Evolutionary conservation across 2,797 vertebrate genomes (phyloP), one percentile per base, ranked within the genome.

Genomic region (Ataeniobius toweri): DNA sequence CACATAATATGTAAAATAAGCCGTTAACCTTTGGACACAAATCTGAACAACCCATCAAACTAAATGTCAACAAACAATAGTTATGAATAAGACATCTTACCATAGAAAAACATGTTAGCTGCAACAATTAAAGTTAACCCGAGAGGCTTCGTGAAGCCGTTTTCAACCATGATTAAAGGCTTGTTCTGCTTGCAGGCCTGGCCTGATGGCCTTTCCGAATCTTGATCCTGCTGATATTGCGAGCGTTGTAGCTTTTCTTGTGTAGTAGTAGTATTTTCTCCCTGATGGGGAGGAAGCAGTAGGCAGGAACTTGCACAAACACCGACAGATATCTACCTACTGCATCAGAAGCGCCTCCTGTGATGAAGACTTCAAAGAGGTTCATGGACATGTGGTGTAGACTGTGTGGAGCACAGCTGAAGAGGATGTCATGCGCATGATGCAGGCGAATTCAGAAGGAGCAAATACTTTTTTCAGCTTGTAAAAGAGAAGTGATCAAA

Each of bases 271-370:
- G 71, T 22, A 14, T 28, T 82, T 76, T 72, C 41, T 71, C 61
- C 6, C 76, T 80, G 68, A 73, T 68, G 44, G 39, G 75, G 70
- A 91, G 85, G 89, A 91, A 90, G 89, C 83, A 67, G 82, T 20
- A 78, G 80, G 71, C 91, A 93, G 92, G 92, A 92, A 92, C 91
- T 90, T 69, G 74, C 80, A 73, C n/a, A 6, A 82, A 75, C 78
- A 80, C 51, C 24, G 18, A 79, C 65, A 12, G 83, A 79, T 86
- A 80, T 80, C 80, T 80, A 56, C 80, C 75, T 73, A 81, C 68
- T 51, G 55, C 28, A 39, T 78, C 73, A 81, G 3, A 86, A 55
- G 81, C 85, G 8, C 91, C 87, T 90, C 89, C 87, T 83, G 83
- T 36, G 80, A 78, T 83, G 83, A 88, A 88, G 84, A 74, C 86